Base-by-base conservation (phyloP, 2,113 vertebrate genomes). In the Vidua chalybeata region DNA sequence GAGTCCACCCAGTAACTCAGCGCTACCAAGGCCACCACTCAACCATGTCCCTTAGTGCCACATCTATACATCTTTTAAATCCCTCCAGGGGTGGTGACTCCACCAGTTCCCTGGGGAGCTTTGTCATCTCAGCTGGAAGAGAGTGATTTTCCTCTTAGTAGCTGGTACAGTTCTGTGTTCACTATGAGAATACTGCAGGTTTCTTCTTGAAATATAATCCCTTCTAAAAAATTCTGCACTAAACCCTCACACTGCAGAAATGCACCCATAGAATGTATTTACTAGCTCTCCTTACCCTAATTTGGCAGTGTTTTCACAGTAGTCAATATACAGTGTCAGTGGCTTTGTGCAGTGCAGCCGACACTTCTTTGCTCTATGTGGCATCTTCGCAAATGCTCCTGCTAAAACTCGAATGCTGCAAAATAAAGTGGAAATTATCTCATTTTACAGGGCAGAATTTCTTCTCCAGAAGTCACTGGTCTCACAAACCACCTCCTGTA, bases 311-410 rank as follows among this genome's bases (percentile, higher is more conserved):
- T 98, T 87, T 77, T 97, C 96, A 24, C 33, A 94, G 10, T 98
- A 72, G 93, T 98, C 95, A 12, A 99, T 88, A n/a, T 45, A 94
- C 33, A 99, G 87, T 0, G 98, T 99, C 82, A 98, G 92, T 21
- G 99, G 99, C 66, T 97, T 97, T 71, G 98, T 97, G 84, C 98
- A 94, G 33, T 98, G 97, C 35, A 99, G 94, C n/a, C 97, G 96
- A 84, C 99, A 99, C 77, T 97, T 98, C 81, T 95, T 98, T 16
- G 98, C 98, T 96, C 98, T 98, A 13, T 98, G 98, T 1, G 99
- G 99, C 45, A 99, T 97, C 89, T 97, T 95, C 78, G 99, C 97
- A 94, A 99, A 99, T 9, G 93, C 67, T 66, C 97, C 96, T 51
- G 97, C 33, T 8, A 97, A 97, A 59, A 98, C 91, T 55, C 97